Percentiles rank a stretch among this genome's conserved stretches.
These are phyloP conservation scores for Okamejei kenojei DNA, from an alignment of 2,797 vertebrate species.

Conservation along the genomic window DNA sequence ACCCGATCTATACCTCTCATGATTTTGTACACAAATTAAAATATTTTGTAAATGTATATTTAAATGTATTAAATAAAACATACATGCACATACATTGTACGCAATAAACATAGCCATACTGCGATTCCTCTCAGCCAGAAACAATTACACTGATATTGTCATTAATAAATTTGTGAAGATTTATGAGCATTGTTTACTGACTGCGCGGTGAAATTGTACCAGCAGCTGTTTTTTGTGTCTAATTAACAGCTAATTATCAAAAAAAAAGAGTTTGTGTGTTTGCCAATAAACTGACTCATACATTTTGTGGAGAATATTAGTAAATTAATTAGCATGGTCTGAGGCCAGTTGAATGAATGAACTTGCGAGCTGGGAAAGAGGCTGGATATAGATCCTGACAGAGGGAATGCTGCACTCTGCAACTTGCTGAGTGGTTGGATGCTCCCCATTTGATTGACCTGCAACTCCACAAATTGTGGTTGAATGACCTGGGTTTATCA, in stretches of 20 bases:
- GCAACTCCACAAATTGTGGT: background rate
- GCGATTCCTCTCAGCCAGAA: background rate
- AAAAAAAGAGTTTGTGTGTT: conserved; percentile 65
- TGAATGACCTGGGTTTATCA: background rate
- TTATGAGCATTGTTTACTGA: conserved; percentile 95
- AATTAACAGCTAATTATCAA: conserved; percentile 90
- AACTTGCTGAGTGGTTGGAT: background rate
- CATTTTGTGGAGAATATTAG: conserved; percentile 75
- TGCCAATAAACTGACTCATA: conserved; percentile 70
- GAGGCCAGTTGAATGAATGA: conserved; percentile 64
- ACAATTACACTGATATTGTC: conserved; percentile 66
- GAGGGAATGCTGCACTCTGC: background rate
- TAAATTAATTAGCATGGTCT: conserved; percentile 78
- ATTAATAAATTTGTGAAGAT: conserved; percentile 78
- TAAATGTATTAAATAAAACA: background rate
- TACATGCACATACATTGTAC: background rate
- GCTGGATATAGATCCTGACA: background rate
- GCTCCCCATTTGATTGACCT: background rate
- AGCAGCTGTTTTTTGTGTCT: conserved; percentile 88
- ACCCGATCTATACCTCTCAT: no score
- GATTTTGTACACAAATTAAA: no score
- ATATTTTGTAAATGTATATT: no score
- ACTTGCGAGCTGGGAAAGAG: conserved; percentile 42
- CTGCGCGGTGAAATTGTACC: conserved; percentile 74
- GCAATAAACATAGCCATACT: background rate